Percentiles rank a stretch among this genome's conserved stretches.
phyloP scores from a whole-genome alignment of 2,113 vertebrate species.

The Coptodon bakossiorum region DNA sequence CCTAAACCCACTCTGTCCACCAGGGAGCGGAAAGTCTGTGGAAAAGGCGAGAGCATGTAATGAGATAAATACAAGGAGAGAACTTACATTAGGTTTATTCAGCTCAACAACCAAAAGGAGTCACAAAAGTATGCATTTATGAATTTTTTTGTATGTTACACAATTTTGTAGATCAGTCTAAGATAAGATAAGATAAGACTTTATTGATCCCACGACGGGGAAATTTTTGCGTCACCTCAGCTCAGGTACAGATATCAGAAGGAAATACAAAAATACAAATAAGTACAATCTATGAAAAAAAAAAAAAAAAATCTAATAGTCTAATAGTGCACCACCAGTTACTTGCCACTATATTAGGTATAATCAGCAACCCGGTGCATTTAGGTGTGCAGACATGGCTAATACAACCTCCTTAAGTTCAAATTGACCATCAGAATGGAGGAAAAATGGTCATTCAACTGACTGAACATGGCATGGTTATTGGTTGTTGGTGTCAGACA shows the following conservation, averaged over 20 bases:
- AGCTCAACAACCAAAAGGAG: background rate
- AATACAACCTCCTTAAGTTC: background rate
- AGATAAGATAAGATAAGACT: no score
- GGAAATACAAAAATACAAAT: no score
- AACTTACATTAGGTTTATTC: background rate
- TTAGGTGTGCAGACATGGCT: background rate
- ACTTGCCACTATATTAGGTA: background rate
- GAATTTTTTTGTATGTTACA: background rate
- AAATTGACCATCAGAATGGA: background rate
- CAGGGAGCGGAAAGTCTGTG: constrained; percentile 71
- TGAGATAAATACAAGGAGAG: background rate
- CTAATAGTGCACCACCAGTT: background rate
- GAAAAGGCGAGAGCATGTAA: background rate
- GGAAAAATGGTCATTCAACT: background rate
- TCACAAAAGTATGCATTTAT: background rate
- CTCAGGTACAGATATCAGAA: no score
- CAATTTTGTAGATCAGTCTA: background rate
- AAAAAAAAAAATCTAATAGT: no score
- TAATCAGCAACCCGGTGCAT: background rate
- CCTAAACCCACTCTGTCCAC: constrained; percentile 93
- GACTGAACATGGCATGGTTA: background rate
- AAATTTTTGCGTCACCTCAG: no score
- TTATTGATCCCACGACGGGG: no score
- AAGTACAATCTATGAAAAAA: no score
- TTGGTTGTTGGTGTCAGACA: background rate